Base-by-base conservation (phyloP, 1,140 invertebrate species). In the Drosophila micromelanica region DNA sequence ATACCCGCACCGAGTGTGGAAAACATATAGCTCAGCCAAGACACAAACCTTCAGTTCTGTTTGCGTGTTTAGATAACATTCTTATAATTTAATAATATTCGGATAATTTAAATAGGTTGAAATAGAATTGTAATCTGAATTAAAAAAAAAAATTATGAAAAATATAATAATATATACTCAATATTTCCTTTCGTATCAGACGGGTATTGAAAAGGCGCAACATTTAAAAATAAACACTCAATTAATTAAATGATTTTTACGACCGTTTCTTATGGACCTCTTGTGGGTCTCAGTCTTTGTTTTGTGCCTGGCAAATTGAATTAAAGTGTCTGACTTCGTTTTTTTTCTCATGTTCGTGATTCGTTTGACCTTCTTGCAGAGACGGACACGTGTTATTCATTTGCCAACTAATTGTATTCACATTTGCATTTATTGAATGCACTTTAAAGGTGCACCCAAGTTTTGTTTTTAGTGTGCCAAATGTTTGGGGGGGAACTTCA, bases 331-430 rank as follows among this genome's bases (percentile, higher is more conserved):
- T 65, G 80, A 79, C 68, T 69, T 73, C 73, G 57, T 63, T 70
- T 63, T 70, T 63, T 35, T 27, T 30, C 40, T 11, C n/a, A 8
- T 30, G 27, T 56, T 62, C 59, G 52, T 63, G 65, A 70, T 74
- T 72, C 65, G 55, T 55, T 78, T 80, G 80, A 84, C 80, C 80
- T 84, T 84, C 80, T 78, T 84, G 64, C 73, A 80, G 48, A 56
- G 48, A 56, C 48, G 15, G 13, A 68, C 65, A 85, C 73, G 49
- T 56, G 68, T 74, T 63, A 15, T 46, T 63, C 59, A 70, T 70
- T 63, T 63, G 49, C 57, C n/a, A 60, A 60, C 51, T 32, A 32
- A 40, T 15, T 51, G 35, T 48, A 65, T 38, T 65, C 43, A 38
- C 30, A 35, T 23, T 67, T 49, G 61, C 56, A 40, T 45, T 38